These are phyloP conservation scores for Halcyon senegalensis DNA, from an alignment of 2,113 vertebrate species.

Conservation along the genomic window DNA sequence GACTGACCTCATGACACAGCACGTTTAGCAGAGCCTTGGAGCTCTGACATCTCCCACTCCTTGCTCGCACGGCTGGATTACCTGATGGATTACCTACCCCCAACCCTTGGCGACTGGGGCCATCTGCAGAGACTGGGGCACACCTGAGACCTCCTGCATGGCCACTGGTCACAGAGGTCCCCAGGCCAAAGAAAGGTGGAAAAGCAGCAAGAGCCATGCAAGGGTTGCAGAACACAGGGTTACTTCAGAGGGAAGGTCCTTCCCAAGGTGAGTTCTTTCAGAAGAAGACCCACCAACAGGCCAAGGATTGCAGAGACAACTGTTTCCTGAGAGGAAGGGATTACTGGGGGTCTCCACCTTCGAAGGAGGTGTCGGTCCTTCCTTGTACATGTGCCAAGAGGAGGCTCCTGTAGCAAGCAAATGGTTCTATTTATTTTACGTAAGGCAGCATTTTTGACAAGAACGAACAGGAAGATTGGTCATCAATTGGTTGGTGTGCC, in stretches of 20 bases:
- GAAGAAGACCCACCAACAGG: neutral
- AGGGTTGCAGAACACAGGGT: neutral
- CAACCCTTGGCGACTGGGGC: neutral
- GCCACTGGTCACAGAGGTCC: neutral
- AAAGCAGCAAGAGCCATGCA: neutral
- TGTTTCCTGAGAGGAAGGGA: neutral
- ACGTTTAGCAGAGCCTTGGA: neutral
- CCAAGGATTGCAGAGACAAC: neutral
- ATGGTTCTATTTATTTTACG: neutral
- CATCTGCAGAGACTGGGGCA: neutral
- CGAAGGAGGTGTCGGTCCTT: neutral
- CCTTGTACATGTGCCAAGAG: neutral
- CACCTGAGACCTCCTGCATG: neutral
- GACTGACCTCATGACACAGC: neutral
- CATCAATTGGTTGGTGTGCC: neutral
- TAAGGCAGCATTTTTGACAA: neutral
- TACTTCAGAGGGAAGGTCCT: neutral
- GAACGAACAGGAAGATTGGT: neutral
- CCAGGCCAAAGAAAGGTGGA: neutral
- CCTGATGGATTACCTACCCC: too few species aligned
- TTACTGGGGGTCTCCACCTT: neutral
- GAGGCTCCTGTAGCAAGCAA: neutral
- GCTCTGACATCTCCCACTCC: neutral
- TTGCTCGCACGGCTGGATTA: neutral
- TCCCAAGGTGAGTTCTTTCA: neutral